Conservation (phyloP, 2,113 vertebrate species). For the Chloropsis hardwickii region DNA sequence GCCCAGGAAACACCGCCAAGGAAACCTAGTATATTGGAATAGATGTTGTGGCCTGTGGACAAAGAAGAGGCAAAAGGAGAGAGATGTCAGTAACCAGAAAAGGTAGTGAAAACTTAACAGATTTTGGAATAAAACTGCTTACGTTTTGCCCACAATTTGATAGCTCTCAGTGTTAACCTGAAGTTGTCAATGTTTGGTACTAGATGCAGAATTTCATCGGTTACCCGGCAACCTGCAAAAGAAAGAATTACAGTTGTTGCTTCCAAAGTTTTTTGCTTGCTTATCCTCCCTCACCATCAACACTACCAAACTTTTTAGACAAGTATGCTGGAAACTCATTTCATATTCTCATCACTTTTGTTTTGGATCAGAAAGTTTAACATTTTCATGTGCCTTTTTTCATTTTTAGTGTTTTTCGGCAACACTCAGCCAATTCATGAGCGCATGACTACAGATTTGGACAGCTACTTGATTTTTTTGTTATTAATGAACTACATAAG, state of each 20-base stretch:
- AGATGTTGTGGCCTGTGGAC: conserved; percentile 88
- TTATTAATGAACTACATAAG: neutral
- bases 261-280: neutral
- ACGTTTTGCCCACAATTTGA: conserved; percentile 96
- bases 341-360: neutral
- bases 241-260: neutral
- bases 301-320: neutral
- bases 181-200: conserved; percentile 92
- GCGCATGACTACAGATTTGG: fast-evolving
- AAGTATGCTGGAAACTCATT: neutral
- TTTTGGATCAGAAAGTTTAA: neutral
- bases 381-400: neutral
- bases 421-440: neutral
- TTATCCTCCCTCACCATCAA: neutral
- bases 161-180: conserved; percentile 88
- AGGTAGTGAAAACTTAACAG: neutral
- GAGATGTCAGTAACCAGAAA: conserved; percentile 30
- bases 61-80: conserved; percentile 56
- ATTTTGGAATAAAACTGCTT: conserved; percentile 72
- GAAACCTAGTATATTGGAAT: conserved; percentile 92
- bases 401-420: neutral
- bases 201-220: conserved; percentile 90
- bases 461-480: neutral
- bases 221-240: conserved; percentile 88
- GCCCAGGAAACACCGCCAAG: conserved; percentile 92